Base-by-base conservation (phyloP, 2,797 vertebrate species). In the Gambusia yucatana region DNA sequence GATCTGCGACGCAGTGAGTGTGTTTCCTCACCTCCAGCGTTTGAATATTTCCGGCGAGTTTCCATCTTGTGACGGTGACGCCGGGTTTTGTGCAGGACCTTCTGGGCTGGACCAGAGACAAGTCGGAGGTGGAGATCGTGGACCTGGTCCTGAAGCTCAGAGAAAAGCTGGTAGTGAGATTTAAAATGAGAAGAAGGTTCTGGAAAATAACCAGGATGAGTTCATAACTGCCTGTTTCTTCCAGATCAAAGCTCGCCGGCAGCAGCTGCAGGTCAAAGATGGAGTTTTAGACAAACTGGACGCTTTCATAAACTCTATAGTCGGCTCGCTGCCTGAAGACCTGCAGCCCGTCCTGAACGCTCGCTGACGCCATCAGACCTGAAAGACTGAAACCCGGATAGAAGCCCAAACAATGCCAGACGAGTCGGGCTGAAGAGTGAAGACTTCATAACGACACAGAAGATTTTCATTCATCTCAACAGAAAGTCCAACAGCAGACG, bases 91-190 rank as follows among this genome's bases (percentile, higher is more conserved):
- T 76, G 3, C 77, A 99, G 98, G 96, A 98, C 89, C 94, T 99
- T 0, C 79, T 95, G 83, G 90, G 91, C 6, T 99, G 98, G 98
- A 96, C 97, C 91, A 96, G 94, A 91, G 97, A 97, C 93, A 99
- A 98, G 91, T 98, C 98, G 0, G 98, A 99, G 84, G 98, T 98
- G 84, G 98, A 99, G 85, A 95, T 97, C 0, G 98, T 98, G 1
- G 98, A 99, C 82, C 91, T 99, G 82, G 94, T 98, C 67, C 94
- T 99, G 84, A 98, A 99, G 88, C 96, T 99, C 10, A 94, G 95
- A 3, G 98, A 99, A 87, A 98, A 99, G 88, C 91, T 98, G 96
- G 98, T 98, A 77, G 93, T 96, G 2, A 9, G 25, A 67, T 14
- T 9, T 28, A 61, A 61, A 30, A 30, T 61, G 1, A 30, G n/a